These are phyloP conservation scores for Zygogramma bicolorata DNA, from an alignment of 2,888 invertebrate species.

Conservation along the genomic window DNA sequence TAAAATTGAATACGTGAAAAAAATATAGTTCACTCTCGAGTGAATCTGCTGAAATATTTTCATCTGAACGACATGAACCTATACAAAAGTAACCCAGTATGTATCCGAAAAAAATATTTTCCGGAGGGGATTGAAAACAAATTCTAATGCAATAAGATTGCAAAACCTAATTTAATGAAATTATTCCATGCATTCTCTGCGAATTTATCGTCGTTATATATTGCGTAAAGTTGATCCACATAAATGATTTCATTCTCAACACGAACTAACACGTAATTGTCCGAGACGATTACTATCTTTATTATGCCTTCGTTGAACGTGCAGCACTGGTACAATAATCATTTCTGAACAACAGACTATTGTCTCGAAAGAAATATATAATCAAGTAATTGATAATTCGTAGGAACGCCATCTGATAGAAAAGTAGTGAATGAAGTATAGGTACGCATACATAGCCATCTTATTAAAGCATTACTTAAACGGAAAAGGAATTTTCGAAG, in stretches of 20 bases:
- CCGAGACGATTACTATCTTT: conserved; percentile 30
- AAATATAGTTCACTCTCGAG: no score
- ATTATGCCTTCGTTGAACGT: conserved; percentile 27
- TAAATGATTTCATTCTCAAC: conserved; percentile 34
- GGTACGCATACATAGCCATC: no score
- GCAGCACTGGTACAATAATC: not conserved
- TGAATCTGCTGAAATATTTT: no score
- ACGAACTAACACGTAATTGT: conserved; percentile 36
- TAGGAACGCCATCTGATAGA: no score
- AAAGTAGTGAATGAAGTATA: no score
- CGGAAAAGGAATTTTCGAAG: no score
- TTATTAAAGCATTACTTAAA: no score
- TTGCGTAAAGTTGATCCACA: conserved; percentile 36
- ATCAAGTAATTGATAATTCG: not conserved
- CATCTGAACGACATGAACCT: no score
- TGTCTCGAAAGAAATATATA: not conserved
- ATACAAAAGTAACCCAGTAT: no score
- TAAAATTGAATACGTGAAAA: no score
- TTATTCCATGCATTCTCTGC: conserved; percentile 28
- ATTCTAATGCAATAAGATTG: not conserved
- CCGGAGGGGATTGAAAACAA: not conserved
- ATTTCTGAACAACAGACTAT: no score
- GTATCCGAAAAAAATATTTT: no score
- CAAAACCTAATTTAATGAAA: conserved; percentile 2
- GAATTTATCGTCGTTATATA: conserved; percentile 25